These are phyloP conservation scores for Clarias macrocephalus DNA, from an alignment of 2,113 vertebrate genomes.

Conservation along the genomic window DNA sequence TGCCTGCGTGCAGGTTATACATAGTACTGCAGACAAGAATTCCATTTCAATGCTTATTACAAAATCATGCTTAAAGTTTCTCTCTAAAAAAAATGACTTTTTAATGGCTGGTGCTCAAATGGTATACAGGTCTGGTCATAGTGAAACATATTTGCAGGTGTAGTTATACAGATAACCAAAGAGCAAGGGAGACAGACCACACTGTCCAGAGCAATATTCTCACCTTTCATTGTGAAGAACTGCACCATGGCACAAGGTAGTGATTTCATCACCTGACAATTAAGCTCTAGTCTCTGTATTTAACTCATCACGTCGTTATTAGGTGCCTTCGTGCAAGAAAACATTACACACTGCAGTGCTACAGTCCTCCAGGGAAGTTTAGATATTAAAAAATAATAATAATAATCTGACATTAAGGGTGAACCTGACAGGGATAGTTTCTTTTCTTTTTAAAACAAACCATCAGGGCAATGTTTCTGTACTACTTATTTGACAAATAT, in stretches of 20 bases:
- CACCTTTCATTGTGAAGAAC: not conserved
- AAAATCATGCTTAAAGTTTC: not conserved
- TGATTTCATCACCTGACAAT: not conserved
- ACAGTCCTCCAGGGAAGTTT: not conserved
- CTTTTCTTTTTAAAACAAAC: not conserved
- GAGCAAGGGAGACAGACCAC: not conserved
- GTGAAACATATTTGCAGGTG: slow-evolving; percentile 66
- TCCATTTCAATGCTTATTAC: not conserved
- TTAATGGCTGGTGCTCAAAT: slow-evolving; percentile 67
- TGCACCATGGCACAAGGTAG: not conserved
- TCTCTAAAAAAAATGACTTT: slow-evolving; percentile 63
- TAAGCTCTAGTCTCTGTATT: not conserved
- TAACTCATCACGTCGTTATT: not conserved
- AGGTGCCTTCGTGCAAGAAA: not conserved
- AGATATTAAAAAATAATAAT: not conserved
- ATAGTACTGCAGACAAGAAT: not conserved
- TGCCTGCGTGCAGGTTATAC: not conserved
- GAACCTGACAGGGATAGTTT: not conserved
- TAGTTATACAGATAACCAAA: not conserved
- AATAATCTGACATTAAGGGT: not conserved
- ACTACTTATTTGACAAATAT: not conserved
- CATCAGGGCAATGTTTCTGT: not conserved
- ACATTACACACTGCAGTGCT: not conserved
- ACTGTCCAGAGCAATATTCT: not conserved
- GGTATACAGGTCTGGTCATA: slow-evolving; percentile 64